Base-by-base conservation (phyloP, 2,888 invertebrate species). In the Melanostoma mellinum region DNA sequence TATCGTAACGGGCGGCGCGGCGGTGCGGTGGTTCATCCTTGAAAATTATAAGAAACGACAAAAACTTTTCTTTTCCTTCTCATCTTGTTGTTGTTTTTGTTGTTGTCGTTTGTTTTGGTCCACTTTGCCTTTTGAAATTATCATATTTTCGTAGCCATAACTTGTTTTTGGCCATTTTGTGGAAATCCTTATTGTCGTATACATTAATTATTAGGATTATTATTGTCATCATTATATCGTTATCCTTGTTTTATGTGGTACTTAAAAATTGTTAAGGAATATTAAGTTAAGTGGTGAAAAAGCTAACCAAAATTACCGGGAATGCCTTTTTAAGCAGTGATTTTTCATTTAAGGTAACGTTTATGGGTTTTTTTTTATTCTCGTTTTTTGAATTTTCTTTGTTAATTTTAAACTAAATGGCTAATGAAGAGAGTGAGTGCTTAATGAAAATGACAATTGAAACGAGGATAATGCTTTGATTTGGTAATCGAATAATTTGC, bases 191-290 rank as follows among this genome's bases (percentile, higher is more conserved):
- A 84, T 79, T 84, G 79, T 84, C 84, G 63, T 63, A 75, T 79
- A 78, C 84, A 84, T 84, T 84, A 84, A 84, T 84, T 84, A 84
- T 84, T 79, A 67, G 79, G 79, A 84, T 84, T 84, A 84, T 79
- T 79, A 84, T 84, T 75, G 79, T 74, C 84, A 67, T 84, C 84
- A 71, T 84, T 84, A 84, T 84, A 71, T 75, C 84, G 74, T 79
- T 79, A 84, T 79, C 79, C 79, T 79, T 84, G 74, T 84, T 84
- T 79, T 79, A 84, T 84, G 84, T 74, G 74, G 68, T 79, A 79
- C 74, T 84, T 79, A 79, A 79, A 79, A 84, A 78, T 84, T 82
- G 82, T 78, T 82, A 78, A 78, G 50, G 78, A 69, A 73, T 82
- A 63, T 63, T 63, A 63, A 63, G 63, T 63, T 63, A 63, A 63